A percentile compares a stretch with the other conserved stretches of the same genome.
Conservation (phyloP, 30 jellyfish, hydroid and myxozoan species). For the Clytia hemisphaerica region DNA sequence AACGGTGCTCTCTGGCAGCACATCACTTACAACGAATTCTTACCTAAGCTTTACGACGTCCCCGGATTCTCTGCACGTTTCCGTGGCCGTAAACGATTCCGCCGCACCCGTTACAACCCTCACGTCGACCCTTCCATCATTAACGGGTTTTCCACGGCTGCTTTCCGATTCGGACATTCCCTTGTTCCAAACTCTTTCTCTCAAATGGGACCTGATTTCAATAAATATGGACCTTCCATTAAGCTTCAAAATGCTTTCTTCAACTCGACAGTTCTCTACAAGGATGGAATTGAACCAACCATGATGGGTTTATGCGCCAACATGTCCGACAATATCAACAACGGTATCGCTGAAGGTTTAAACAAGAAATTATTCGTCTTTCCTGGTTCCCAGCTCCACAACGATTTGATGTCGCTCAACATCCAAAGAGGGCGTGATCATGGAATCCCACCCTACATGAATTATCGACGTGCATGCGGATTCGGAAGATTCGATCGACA, state of each 20-base stretch:
- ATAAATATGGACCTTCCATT: not conserved
- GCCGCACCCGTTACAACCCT: conserved; percentile 8
- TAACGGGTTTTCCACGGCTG: conserved; percentile 27
- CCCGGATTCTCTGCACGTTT: no score
- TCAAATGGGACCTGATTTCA: not conserved
- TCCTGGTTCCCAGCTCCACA: not conserved
- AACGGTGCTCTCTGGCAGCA: conserved; percentile 29
- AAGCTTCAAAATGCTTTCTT: not conserved
- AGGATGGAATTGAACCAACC: conserved; percentile 14
- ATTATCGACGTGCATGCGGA: conserved; percentile 1
- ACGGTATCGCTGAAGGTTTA: not conserved
- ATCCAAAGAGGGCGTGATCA: conserved; percentile 42
- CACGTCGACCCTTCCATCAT: conserved; percentile 17
- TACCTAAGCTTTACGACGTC: not conserved
- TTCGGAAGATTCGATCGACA: not conserved
- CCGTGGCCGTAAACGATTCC: no score
- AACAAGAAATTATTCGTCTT: not conserved
- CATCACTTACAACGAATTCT: conserved; percentile 12
- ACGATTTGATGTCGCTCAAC: conserved; percentile 26
- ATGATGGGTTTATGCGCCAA: conserved; percentile 5
- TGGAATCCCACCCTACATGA: conserved; percentile 27
- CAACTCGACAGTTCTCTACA: not conserved
- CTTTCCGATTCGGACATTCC: conserved; percentile 32
- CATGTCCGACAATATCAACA: not conserved
- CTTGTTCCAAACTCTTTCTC: conserved; percentile 6